Conservation (phyloP, 2,888 invertebrate genomes). For the Petrophora chlorosata region DNA sequence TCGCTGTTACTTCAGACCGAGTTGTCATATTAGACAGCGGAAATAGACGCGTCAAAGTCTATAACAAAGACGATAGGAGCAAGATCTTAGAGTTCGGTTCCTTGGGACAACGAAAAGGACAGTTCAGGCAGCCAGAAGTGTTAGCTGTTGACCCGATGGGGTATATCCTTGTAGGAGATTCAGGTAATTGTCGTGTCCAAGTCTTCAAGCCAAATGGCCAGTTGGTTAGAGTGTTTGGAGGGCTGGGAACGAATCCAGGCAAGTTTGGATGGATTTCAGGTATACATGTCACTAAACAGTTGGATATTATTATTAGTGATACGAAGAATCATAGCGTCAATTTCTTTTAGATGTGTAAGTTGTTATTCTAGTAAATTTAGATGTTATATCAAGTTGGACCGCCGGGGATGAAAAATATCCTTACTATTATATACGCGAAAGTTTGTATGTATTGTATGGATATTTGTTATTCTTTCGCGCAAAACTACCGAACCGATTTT, state of each 20-base stretch:
- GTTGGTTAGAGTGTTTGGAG: conserved; percentile 86
- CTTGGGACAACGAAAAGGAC: conserved; percentile 86
- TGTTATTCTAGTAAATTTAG: no score
- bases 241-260: conserved; percentile 69
- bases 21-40: conserved; percentile 87
- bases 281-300: conserved; percentile 82
- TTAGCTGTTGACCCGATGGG: conserved; percentile 88
- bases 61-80: conserved; percentile 77
- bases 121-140: conserved; percentile 89
- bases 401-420: no score
- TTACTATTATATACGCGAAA: no score
- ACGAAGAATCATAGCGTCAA: conserved; percentile 80
- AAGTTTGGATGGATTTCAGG: conserved; percentile 89
- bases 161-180: conserved; percentile 90
- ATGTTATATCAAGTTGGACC: no score
- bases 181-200: conserved; percentile 90
- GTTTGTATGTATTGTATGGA: no score
- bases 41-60: conserved; percentile 87
- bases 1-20: conserved; percentile 84
- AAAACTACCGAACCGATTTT: no score
- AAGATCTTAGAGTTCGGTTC: conserved; percentile 86
- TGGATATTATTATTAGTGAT: conserved; percentile 86
- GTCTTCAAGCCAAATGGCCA: conserved; percentile 89
- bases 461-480: no score
- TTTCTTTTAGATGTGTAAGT: conserved; percentile 62